Conservation (phyloP, 30 jellyfish, hydroid and myxozoan genomes). For the Haliclystus octoradiatus region DNA sequence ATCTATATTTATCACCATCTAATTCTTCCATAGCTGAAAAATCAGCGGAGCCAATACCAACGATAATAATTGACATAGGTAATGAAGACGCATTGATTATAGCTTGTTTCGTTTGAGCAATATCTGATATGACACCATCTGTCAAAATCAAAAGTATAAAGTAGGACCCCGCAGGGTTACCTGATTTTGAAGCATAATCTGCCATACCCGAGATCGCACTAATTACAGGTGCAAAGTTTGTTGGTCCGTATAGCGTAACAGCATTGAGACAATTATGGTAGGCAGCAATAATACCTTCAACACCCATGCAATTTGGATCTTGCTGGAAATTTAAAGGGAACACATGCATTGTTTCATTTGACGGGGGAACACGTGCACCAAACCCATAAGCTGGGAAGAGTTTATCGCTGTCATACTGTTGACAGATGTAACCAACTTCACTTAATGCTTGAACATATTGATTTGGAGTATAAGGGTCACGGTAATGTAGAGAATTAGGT, state of each 20-base stretch:
- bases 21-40: conserved; percentile 89
- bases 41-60: conserved; percentile 88
- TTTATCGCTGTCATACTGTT: conserved; percentile 91
- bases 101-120: conserved; percentile 72
- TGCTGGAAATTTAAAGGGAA: conserved; percentile 56
- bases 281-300: conserved; percentile 75
- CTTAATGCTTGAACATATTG: conserved; percentile 65
- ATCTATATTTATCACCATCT: conserved; percentile 57
- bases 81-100: conserved; percentile 58
- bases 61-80: conserved; percentile 85
- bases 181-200: conserved; percentile 20
- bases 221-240: conserved; percentile 82
- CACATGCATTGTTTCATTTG: conserved; percentile 45
- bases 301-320: conserved; percentile 70
- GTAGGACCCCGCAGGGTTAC: conserved; percentile 36
- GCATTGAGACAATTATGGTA: conserved; percentile 36
- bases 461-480: conserved; percentile 49
- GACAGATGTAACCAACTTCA: conserved; percentile 85
- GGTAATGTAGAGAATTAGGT: conserved; percentile 80
- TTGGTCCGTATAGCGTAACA: conserved; percentile 86
- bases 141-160: conserved; percentile 68
- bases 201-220: conserved; percentile 60
- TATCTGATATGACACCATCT: conserved; percentile 83
- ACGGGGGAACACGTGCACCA: conserved; percentile 86
- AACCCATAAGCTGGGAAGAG: conserved; percentile 89